Base-by-base conservation (phyloP, 64 coral and sea anemone species). In the Stichodactyla mertensii region DNA sequence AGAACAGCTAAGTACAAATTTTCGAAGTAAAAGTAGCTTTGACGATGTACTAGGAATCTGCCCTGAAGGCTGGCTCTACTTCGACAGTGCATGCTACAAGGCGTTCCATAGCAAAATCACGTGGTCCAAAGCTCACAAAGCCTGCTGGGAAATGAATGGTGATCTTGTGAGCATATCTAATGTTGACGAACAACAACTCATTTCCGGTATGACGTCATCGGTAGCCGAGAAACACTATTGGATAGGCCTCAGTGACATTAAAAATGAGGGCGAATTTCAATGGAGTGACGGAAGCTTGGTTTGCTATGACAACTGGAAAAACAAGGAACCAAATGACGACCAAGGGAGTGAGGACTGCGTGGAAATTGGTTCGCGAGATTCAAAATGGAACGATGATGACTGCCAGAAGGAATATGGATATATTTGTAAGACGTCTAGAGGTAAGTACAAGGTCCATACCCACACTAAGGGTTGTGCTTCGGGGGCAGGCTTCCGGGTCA, bases 161-260 rank as follows among this genome's bases (percentile, higher is more conserved):
- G 28, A 86, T 7, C 28, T 86, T 7, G 84, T 54, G 52, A 86
- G 59, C 26, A 86, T 86, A 18, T 12, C 19, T 20, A 71, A 64
- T 52, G 26, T 20, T 20, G 61, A 64, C 6, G 84, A 86, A n/a
- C 59, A 67, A n/a, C 4, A 67, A 19, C 52, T 86, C 19, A 86
- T 86, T 52, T 69, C 18, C 6, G 26, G 52, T 86, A 64, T 69
- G 27, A 54, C 24, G 53, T 57, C 52, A 9, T 20, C 15, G n/a
- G 58, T 26, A 14, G 52, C 5, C 6, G 7, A 59, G 31, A 14
- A 79, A 26, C 12, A n/a, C 1, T 87, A 57, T 74, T 87, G 86
- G 86, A 87, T 87, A 36, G 86, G 86, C 27, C 57, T 87, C 20
- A 57, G 58, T 20, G 86, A 87, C 67, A 26, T 22, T 77, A 10